phyloP scores from a whole-genome alignment of 2,888 invertebrate species.

The Xestia c-nigrum region DNA sequence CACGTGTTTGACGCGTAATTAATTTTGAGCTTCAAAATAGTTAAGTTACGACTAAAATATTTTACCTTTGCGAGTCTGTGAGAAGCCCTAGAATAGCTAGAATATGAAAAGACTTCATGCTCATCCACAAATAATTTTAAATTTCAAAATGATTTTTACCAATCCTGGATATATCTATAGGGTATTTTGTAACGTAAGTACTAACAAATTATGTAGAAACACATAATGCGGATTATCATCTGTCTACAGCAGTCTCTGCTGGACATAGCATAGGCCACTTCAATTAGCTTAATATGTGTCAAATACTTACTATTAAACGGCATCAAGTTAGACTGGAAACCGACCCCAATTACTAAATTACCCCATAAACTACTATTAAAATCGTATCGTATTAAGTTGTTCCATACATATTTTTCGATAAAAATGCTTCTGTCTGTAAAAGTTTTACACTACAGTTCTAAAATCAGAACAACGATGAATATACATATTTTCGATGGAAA shows the following conservation, averaged over 20 bases:
- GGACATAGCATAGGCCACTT: not conserved
- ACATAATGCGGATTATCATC: not conserved
- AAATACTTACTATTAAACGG: too few species aligned
- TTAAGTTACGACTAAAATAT: not conserved
- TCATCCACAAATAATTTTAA: not conserved
- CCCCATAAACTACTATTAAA: too few species aligned
- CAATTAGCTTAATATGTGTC: too few species aligned
- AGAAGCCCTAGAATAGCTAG: too few species aligned
- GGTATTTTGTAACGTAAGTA: too few species aligned
- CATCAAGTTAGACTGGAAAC: too few species aligned
- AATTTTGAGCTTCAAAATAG: constrained; percentile 22
- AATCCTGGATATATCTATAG: too few species aligned
- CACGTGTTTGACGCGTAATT: constrained; percentile 16
- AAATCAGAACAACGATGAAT: constrained; percentile 29
- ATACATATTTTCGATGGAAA: constrained; percentile 45
- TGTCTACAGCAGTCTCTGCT: not conserved
- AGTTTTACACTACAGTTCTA: constrained; percentile 1
- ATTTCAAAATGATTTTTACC: too few species aligned
- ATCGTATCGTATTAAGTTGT: too few species aligned
- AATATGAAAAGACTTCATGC: not conserved
- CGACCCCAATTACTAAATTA: too few species aligned
- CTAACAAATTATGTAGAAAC: not conserved
- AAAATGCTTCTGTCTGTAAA: constrained; percentile 6
- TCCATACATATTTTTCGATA: not conserved
- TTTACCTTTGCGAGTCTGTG: not conserved